Evolutionary conservation across 2,888 invertebrate genomes (phyloP).

Genomic region (Laspeyria flexula): DNA sequence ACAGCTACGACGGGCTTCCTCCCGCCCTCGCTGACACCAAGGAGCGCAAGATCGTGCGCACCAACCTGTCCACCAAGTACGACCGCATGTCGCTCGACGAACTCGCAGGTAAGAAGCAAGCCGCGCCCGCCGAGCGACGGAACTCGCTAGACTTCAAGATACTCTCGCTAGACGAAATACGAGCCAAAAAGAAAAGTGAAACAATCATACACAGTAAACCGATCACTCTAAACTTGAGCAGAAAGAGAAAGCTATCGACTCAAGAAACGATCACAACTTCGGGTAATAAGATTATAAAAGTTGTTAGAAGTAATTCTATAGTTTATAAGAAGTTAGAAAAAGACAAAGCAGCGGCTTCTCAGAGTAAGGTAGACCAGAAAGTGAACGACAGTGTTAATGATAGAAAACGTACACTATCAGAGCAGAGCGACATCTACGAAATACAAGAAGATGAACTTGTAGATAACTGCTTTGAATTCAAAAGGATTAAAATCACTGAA

Average conservation of each 20-base stretch:
- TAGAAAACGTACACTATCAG: slow-evolving; percentile 75
- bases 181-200: slow-evolving; percentile 68
- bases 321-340: slow-evolving; percentile 76
- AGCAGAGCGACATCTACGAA: slow-evolving; percentile 69
- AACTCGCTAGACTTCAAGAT: slow-evolving; percentile 77
- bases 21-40: slow-evolving; percentile 47
- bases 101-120: slow-evolving; percentile 68
- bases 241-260: slow-evolving; percentile 75
- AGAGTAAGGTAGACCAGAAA: slow-evolving; percentile 57
- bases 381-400: slow-evolving; percentile 51
- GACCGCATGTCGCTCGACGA: slow-evolving; percentile 83
- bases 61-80: slow-evolving; percentile 71
- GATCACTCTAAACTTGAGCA: slow-evolving; percentile 68
- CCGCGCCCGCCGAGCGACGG: slow-evolving; percentile 47
- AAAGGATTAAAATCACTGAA: slow-evolving; percentile 70
- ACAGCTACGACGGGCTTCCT: slow-evolving; percentile 85
- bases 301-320: slow-evolving; percentile 77
- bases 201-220: slow-evolving; percentile 58
- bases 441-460: slow-evolving; percentile 71
- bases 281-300: slow-evolving; percentile 79
- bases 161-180: slow-evolving; percentile 82
- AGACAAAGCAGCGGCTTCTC: slow-evolving; percentile 47
- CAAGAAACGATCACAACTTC: slow-evolving; percentile 74
- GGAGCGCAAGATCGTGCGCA: slow-evolving; percentile 62
- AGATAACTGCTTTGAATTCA: slow-evolving; percentile 76